These are phyloP conservation scores for Misgurnus mizolepis DNA, from an alignment of 2,113 vertebrate species.

Conservation along the genomic window DNA sequence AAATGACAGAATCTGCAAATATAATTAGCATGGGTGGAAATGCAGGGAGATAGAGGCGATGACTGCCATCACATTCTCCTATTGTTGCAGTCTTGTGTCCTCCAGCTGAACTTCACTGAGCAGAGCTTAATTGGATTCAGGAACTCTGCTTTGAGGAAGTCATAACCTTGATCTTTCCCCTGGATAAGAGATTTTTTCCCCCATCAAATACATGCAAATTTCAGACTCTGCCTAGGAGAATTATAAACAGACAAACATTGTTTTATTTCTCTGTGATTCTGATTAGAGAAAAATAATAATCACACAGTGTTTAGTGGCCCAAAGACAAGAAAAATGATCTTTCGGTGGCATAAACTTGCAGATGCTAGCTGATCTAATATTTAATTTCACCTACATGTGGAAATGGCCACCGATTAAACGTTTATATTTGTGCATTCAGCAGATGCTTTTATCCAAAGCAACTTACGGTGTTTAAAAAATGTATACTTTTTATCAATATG, in stretches of 20 bases:
- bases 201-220: slow-evolving; percentile 72
- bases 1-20: slow-evolving; percentile 77
- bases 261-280: slow-evolving; percentile 76
- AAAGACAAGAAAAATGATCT: slow-evolving; percentile 74
- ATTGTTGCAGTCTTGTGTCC: slow-evolving; percentile 66
- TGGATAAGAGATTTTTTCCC: slow-evolving; percentile 65
- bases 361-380: slow-evolving; percentile 52
- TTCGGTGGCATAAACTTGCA: slow-evolving; percentile 59
- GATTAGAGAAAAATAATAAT: slow-evolving; percentile 76
- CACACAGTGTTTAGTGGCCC: slow-evolving; percentile 67
- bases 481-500: too few species aligned
- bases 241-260: slow-evolving; percentile 71
- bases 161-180: slow-evolving; percentile 78
- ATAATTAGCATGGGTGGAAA: slow-evolving; percentile 72
- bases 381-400: background rate
- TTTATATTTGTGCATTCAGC: background rate
- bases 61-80: slow-evolving; percentile 67
- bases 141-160: slow-evolving; percentile 73
- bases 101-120: slow-evolving; percentile 76
- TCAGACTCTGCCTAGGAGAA: slow-evolving; percentile 34
- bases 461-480: background rate
- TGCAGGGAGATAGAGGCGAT: slow-evolving; percentile 56
- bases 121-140: slow-evolving; percentile 78
- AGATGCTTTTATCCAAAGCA: slow-evolving; percentile 8
- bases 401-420: too few species aligned